phyloP scores from a whole-genome alignment of 2,113 vertebrate genomes.

The Ceuthmochares aereus region DNA sequence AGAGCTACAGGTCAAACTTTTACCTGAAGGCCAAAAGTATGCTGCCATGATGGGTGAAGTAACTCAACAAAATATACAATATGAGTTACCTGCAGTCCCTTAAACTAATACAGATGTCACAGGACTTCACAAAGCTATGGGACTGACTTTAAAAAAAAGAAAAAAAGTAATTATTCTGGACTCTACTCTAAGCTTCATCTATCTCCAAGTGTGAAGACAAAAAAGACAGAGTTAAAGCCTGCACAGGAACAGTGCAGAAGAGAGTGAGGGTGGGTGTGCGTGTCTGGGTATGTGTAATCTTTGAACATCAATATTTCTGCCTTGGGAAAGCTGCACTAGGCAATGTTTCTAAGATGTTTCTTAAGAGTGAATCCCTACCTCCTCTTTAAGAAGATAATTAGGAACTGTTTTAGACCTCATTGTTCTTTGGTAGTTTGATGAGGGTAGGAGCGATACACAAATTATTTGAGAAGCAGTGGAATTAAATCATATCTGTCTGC shows the following conservation, averaged over 20 bases:
- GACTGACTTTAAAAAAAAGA: not conserved
- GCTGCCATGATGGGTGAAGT: not conserved
- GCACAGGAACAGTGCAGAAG: not conserved
- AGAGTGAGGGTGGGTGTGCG: no score
- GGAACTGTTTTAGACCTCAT: not conserved
- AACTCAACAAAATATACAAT: not conserved
- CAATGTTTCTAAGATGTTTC: not conserved
- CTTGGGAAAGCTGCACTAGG: not conserved
- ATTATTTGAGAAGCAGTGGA: not conserved
- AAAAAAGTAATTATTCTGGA: not conserved
- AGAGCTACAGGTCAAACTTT: not conserved
- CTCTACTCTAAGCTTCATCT: not conserved
- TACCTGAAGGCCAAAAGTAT: not conserved
- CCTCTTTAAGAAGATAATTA: not conserved
- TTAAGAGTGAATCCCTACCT: not conserved
- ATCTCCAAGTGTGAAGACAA: not conserved
- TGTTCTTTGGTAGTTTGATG: not conserved
- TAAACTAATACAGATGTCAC: not conserved
- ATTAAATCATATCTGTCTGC: not conserved
- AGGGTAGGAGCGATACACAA: not conserved
- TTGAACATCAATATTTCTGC: not conserved
- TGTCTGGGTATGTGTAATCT: no score
- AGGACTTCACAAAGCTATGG: not conserved
- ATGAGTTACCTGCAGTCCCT: not conserved
- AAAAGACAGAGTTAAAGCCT: not conserved